Conservation (phyloP, 2,797 vertebrate genomes). For the Cephalopachus bancanus region DNA sequence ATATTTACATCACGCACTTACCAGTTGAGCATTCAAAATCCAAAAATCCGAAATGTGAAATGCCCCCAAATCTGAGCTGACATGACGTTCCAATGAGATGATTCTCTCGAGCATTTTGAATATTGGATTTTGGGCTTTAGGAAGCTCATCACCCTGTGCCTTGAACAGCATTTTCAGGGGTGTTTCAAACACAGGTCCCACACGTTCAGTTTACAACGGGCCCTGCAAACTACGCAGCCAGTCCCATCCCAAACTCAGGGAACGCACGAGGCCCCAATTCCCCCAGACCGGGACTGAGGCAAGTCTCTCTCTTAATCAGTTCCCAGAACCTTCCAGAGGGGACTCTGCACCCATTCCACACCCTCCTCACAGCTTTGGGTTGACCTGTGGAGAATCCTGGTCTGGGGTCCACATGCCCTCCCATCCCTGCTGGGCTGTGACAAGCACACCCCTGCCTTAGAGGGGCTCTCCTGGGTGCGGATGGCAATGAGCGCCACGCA, state of each 20-base stretch:
- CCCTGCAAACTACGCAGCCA: no score
- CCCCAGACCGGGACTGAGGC: no score
- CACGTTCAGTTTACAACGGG: rapidly evolving
- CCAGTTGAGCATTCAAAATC: background rate
- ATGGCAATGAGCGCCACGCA: rapidly evolving
- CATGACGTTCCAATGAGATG: background rate
- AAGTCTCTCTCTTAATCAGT: background rate
- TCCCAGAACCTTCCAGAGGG: background rate
- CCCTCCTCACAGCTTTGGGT: background rate
- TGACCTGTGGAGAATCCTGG: background rate
- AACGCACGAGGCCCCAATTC: rapidly evolving
- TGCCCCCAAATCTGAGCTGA: background rate
- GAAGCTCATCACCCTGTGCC: no score
- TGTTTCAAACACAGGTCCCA: background rate
- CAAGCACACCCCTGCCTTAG: rapidly evolving
- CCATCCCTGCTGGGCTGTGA: background rate
- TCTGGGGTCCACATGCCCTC: rapidly evolving
- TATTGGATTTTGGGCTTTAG: background rate
- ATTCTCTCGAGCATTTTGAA: background rate
- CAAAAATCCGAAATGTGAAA: background rate
- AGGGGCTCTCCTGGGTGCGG: rapidly evolving
- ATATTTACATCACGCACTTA: background rate
- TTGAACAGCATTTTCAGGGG: background rate
- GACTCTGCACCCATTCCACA: rapidly evolving
- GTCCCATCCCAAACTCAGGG: background rate